Evolutionary conservation across 2,113 vertebrate genomes (phyloP).

Genomic region (Machaerirhynchus nigripectus): DNA sequence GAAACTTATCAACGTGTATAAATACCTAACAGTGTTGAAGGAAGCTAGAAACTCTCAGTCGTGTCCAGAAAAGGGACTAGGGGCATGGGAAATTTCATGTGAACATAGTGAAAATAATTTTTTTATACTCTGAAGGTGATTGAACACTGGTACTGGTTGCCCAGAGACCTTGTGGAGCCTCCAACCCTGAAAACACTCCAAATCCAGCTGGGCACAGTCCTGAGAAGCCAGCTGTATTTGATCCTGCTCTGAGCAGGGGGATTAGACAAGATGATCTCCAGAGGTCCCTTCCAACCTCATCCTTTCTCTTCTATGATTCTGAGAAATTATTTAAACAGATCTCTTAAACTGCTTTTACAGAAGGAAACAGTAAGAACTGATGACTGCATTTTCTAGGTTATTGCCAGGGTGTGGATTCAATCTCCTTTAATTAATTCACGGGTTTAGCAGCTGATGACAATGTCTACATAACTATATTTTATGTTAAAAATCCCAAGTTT

Average conservation of each 20-base stretch:
- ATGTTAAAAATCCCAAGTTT: neutral
- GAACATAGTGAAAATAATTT: accelerated
- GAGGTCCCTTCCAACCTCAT: neutral
- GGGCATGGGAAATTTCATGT: neutral
- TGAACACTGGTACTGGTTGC: neutral
- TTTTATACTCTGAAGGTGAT: neutral
- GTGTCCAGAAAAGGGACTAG: neutral
- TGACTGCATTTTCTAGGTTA: neutral
- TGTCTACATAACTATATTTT: neutral
- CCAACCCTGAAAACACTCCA: neutral
- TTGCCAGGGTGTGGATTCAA: neutral
- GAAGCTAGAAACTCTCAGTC: neutral
- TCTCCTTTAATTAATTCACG: neutral
- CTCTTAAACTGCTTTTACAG: neutral
- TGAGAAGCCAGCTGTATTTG: neutral
- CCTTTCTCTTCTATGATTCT: neutral
- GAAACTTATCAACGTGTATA: neutral
- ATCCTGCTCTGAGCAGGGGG: neutral
- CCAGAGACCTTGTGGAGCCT: neutral
- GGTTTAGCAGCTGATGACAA: neutral
- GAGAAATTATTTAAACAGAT: neutral
- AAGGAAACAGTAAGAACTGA: neutral
- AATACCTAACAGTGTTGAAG: neutral
- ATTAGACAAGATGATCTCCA: neutral
- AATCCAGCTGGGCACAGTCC: neutral